phyloP scores from a whole-genome alignment of 2,888 invertebrate species.

The Crepidodera aurea region DNA sequence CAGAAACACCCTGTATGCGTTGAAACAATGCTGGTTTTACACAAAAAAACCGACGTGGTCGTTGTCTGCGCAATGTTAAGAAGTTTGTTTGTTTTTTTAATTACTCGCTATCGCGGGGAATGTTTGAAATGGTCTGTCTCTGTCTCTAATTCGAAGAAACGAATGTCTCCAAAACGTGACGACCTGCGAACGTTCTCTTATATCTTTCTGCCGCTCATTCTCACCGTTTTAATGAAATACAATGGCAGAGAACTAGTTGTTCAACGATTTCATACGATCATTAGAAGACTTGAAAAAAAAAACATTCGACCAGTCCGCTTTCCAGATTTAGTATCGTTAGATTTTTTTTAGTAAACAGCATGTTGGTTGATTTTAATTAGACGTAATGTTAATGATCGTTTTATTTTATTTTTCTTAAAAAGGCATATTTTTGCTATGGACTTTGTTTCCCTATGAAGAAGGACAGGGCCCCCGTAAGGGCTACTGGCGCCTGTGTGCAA shows the following conservation, averaged over 20 bases:
- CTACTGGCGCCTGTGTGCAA: too few relatives aligned
- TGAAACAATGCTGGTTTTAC: conserved; percentile 24
- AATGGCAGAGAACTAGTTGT: not conserved
- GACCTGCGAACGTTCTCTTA: conserved; percentile 24
- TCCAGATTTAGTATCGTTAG: too few relatives aligned
- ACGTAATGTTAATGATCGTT: too few relatives aligned
- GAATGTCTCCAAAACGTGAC: conserved; percentile 45
- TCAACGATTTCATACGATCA: not conserved
- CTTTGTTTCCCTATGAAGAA: too few relatives aligned
- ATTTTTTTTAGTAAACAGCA: too few relatives aligned
- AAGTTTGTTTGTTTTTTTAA: conserved; percentile 50
- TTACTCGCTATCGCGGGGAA: conserved; percentile 43
- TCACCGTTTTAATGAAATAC: conserved; percentile 14
- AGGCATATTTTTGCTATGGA: too few relatives aligned
- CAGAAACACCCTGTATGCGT: conserved; percentile 25
- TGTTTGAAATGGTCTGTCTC: conserved; percentile 45
- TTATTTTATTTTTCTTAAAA: too few relatives aligned
- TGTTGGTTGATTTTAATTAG: too few relatives aligned
- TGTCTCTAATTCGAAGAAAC: conserved; percentile 45
- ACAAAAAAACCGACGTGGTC: conserved; percentile 37
- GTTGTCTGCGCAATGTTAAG: conserved; percentile 47
- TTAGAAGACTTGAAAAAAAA: too few relatives aligned
- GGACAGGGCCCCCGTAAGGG: too few relatives aligned
- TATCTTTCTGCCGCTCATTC: conserved; percentile 24
- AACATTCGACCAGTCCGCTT: too few relatives aligned